phyloP scores from a whole-genome alignment of 2,113 vertebrate species.

The Danionella cerebrum region DNA sequence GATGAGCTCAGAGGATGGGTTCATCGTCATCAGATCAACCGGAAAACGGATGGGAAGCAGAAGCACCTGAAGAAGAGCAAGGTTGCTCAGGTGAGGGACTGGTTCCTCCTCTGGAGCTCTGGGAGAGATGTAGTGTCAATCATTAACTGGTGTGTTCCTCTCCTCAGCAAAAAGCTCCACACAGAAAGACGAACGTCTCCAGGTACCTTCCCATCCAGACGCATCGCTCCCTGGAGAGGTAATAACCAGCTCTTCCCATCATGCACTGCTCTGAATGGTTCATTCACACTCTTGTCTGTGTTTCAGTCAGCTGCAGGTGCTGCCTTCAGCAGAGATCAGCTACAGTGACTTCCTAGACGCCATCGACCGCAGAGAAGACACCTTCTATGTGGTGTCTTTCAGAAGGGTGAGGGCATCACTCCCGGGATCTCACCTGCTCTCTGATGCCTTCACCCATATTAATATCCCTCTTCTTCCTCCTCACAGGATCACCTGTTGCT shows the following conservation, averaged over 20 bases:
- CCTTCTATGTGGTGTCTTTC: constrained; percentile 88
- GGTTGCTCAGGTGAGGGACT: constrained; percentile 67
- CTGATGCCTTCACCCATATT: background rate
- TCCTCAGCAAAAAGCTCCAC: constrained; percentile 66
- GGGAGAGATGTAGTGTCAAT: too few species aligned
- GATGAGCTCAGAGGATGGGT: constrained; percentile 85
- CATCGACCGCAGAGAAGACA: constrained; percentile 83
- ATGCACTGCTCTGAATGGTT: background rate
- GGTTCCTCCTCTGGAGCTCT: too few species aligned
- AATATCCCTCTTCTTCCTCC: background rate
- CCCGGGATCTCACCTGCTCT: too few species aligned
- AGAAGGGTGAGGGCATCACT: constrained; percentile 65
- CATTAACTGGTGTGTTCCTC: too few species aligned
- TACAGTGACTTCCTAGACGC: constrained; percentile 84
- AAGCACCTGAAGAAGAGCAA: constrained; percentile 59
- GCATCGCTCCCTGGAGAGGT: constrained; percentile 68
- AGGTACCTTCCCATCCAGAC: constrained; percentile 69
- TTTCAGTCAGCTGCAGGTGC: constrained; percentile 75
- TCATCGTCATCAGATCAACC: constrained; percentile 76
- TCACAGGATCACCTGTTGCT: constrained; percentile 79
- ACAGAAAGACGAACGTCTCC: constrained; percentile 68
- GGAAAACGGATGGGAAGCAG: constrained; percentile 64
- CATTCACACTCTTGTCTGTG: background rate
- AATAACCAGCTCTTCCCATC: background rate
- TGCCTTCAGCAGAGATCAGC: constrained; percentile 72